These are phyloP conservation scores for Ictalurus punctatus DNA, from an alignment of 2,113 vertebrate genomes.

Conservation along the genomic window DNA sequence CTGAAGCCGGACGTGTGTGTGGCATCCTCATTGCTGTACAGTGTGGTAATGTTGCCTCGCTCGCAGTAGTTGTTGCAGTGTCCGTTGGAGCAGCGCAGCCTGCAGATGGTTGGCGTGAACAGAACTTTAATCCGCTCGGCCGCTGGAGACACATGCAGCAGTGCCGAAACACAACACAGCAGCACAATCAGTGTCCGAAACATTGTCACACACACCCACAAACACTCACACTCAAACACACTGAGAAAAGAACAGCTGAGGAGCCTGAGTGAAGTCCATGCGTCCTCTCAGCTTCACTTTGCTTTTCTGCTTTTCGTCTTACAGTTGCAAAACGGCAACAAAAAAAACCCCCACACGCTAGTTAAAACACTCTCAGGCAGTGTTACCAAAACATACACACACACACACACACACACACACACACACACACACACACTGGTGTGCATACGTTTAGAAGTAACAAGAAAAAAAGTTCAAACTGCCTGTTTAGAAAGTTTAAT, in stretches of 20 bases:
- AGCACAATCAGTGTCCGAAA: constrained; percentile 55
- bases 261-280: constrained; percentile 23
- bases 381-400: background rate
- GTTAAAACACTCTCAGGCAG: background rate
- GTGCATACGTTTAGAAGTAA: constrained; percentile 25
- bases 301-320: constrained; percentile 8
- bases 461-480: constrained; percentile 20
- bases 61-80: constrained; percentile 89
- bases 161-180: constrained; percentile 55
- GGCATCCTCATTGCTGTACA: constrained; percentile 79
- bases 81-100: constrained; percentile 81
- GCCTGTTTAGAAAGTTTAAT: constrained; percentile 41
- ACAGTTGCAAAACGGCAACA: constrained; percentile 16
- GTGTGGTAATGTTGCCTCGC: constrained; percentile 87
- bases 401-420: background rate
- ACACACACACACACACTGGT: constrained; percentile 11
- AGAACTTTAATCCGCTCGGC: constrained; percentile 82
- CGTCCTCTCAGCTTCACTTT: constrained; percentile 17
- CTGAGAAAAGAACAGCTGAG: constrained; percentile 6
- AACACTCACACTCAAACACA: constrained; percentile 6
- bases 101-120: constrained; percentile 95
- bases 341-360: background rate
- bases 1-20: constrained; percentile 83
- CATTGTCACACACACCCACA: constrained; percentile 60
- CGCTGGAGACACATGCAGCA: constrained; percentile 59